Base-by-base conservation (phyloP, 2,888 invertebrate species). In the Phoronis australis region DNA sequence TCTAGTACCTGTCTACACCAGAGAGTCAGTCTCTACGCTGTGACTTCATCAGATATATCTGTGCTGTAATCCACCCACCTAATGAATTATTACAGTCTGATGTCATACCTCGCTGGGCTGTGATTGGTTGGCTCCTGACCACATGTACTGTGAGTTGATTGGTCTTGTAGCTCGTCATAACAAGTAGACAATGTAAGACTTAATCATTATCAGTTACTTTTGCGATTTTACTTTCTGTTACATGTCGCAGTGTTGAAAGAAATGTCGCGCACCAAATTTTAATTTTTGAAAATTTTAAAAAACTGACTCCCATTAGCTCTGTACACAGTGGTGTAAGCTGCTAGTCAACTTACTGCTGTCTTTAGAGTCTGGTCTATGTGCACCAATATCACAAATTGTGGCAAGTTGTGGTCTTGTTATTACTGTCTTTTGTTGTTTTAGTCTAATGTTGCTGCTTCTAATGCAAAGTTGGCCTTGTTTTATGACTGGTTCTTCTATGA, bases 401-500 rank as follows among this genome's bases (percentile, higher is more conserved):
- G 31, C 15, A 31, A 31, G 15, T 31, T 9, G 9, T 31, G 9
- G 9, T 31, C 31, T 31, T 31, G 9, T 31, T 31, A 31, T 31
- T 9, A 31, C 31, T 31, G 15, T 31, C 15, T 31, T 48, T 51
- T 49, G 47, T 35, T 27, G 27, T 64, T 64, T 42, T 65, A 74
- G 73, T 89, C 90, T 40, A 87, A 85, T 70, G 89, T 90, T 31
- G 90, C 90, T 41, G 88, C 89, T 50, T 87, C 90, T 45, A 91
- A 91, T 81, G 90, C 91, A 41, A 94, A 93, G 79, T 78, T 93
- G 50, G 90, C 92, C 18, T 80, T 94, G 42, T 93, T 94, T 77
- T 92, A 90, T 76, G 94, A 94, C 76, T 94, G 93, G 93, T 79
- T 93, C 39, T 88, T 91, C 69, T 94, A 88, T 78, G 91, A 93